Evolutionary conservation across 2,888 invertebrate species (phyloP), one percentile per base, ranked within the genome.

Genomic region (Exephanes ischioxanthus): DNA sequence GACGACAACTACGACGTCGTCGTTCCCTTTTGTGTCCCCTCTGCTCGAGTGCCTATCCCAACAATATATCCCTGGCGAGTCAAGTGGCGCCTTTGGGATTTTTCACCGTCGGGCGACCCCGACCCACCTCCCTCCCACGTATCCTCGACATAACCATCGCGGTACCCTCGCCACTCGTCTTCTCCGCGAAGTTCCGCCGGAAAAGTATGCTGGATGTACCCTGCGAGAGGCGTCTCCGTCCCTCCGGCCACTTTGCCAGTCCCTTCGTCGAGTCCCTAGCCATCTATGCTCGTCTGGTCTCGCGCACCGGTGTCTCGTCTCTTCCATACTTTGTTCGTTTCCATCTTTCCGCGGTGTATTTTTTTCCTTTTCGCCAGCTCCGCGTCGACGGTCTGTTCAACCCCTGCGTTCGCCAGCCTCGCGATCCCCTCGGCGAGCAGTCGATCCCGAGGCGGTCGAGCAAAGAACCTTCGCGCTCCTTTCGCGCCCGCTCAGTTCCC

Each of bases 41-140:
- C 86, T 86, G 45, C 83, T 89, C 88, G 87, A 90, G 91, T 90
- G 88, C 91, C 92, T 89, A 91, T 90, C 91, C 91, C 91, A 91
- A 90, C 91, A 90, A 92, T 92, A 93, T 92, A 83, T 83, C 85
- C 85, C 80, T 67, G 90, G 90, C 87, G 88, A 91, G 90, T 92
- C 92, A 90, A 92, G 93, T 92, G 90, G 88, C 90, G 91, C 91
- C 92, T 93, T 91, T 90, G 91, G 90, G 90, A 90, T 91, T 91
- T 91, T 91, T 90, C 89, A 90, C 87, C 89, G 88, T 89, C 86
- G 84, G 81, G 77, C 55, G 87, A 76, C 87, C 88, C 87, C 86
- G 80, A 84, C 84, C 86, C 76, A 71, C 66, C 76, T 58, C 81
- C 73, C 77, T 63, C 85, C 70, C 80, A 11, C 51, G 26, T 63